Evolutionary conservation across 2,888 invertebrate genomes (phyloP), one percentile per base, ranked within the genome.

Genomic region (Nymphalis c-album): DNA sequence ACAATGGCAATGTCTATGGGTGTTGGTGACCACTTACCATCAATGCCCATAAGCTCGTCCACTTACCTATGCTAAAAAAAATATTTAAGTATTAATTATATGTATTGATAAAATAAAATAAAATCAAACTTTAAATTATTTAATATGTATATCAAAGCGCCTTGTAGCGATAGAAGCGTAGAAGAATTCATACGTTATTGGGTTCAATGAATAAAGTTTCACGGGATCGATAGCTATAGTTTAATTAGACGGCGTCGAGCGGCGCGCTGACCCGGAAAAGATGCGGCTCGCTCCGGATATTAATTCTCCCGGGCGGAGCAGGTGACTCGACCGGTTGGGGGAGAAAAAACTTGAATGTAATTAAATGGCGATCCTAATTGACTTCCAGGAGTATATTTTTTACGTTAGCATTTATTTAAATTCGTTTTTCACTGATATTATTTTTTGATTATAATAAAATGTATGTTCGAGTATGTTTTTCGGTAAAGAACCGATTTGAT

Each of bases 191-290:
- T 63, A 31, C 63, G 10, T n/a, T 47, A 48, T 59, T n/a, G 58
- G 51, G 60, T 67, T 55, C 53, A 16, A 55, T 17, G 17, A 55
- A 55, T 26, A 55, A 55, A 55, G 53, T 31, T 17, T 7, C 6
- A 31, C n/a, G 26, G 31, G 53, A 40, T 65, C 68, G 40, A 67
- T 67, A 57, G 62, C 57, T 69, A 72, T 71, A 71, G 68, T 71
- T 71, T 65, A 68, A 71, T 71, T 68, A 68, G 55, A 35, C 53
- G 17, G 31, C 26, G 16, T 13, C n/a, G 53, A 53, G n/a, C 20
- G 50, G 48, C 63, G 45, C 71, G 57, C 66, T 73, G 71, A 71
- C 71, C 73, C 71, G 73, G 71, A 71, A 69, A 64, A 63, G 67
- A 66, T 61, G 64, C 64, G 63, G 69, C 65, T 60, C 59, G 59